phyloP scores from a whole-genome alignment of 2,888 invertebrate species.

The Odiellus spinosus region DNA sequence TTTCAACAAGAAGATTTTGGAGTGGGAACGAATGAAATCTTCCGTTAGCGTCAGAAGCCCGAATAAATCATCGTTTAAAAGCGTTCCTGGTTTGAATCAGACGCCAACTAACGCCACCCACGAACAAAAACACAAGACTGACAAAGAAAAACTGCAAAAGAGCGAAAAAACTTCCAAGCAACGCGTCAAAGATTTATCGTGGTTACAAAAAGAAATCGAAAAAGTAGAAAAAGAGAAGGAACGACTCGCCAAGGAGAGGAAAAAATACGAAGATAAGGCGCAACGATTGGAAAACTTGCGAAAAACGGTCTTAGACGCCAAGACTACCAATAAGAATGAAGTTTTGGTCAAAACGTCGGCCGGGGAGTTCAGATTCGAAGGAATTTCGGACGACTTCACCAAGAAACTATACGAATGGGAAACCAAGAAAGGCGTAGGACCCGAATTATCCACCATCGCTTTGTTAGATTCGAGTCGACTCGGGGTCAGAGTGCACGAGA shows the following conservation, averaged over 20 bases:
- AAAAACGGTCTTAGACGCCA: constrained; percentile 37
- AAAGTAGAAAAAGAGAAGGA: constrained; percentile 46
- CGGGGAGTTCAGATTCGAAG: constrained; percentile 68
- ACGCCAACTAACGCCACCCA: constrained; percentile 8
- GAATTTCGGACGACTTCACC: constrained; percentile 73
- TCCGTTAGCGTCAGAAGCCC: constrained; percentile 1
- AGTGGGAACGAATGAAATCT: constrained; percentile 48
- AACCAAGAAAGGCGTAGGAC: constrained; percentile 67
- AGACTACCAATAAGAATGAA: constrained; percentile 38
- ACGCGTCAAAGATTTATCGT: constrained; percentile 28
- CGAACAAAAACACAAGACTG: constrained; percentile 6
- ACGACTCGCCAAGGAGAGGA: constrained; percentile 42
- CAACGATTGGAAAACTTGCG: constrained; percentile 43
- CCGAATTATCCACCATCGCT: constrained; percentile 69
- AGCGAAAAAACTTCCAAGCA: constrained; percentile 8
- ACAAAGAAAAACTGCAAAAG: constrained; percentile 9
- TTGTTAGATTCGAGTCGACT: constrained; percentile 42
- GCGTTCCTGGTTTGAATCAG: constrained; percentile 3
- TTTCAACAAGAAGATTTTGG: constrained; percentile 63
- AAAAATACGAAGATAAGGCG: constrained; percentile 47
- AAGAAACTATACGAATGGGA: constrained; percentile 82
- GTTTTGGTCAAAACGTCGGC: constrained; percentile 65
- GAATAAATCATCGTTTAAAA: background rate
- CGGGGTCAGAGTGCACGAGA: constrained; percentile 1
- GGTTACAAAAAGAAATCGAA: constrained; percentile 42